These are phyloP conservation scores for Halesus radiatus DNA, from an alignment of 1,140 invertebrate genomes.

Conservation along the genomic window DNA sequence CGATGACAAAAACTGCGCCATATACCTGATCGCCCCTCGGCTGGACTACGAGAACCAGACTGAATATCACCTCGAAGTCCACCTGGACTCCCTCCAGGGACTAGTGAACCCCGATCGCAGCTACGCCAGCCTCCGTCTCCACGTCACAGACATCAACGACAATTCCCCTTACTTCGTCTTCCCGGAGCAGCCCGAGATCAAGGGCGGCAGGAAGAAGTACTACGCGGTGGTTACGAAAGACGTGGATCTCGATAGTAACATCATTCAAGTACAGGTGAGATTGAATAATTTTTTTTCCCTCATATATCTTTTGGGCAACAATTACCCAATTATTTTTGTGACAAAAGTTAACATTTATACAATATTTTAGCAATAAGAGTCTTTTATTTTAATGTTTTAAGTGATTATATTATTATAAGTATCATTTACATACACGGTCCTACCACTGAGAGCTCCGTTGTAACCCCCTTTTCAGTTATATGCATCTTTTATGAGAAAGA, in stretches of 20 bases:
- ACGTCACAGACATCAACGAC: slow-evolving; percentile 89
- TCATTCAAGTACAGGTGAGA: slow-evolving; percentile 79
- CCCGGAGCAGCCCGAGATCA: slow-evolving; percentile 70
- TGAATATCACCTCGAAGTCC: slow-evolving; percentile 82
- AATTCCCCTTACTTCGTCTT: slow-evolving; percentile 87
- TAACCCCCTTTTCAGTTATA: too few relatives aligned
- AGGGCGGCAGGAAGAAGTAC: slow-evolving; percentile 64
- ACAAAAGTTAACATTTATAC: too few relatives aligned
- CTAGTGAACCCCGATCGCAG: slow-evolving; percentile 82
- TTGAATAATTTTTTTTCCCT: too few relatives aligned
- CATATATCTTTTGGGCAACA: too few relatives aligned
- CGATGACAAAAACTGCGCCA: slow-evolving; percentile 83
- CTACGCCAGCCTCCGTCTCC: slow-evolving; percentile 82
- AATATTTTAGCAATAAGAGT: too few relatives aligned
- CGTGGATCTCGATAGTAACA: slow-evolving; percentile 79
- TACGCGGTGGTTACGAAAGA: slow-evolving; percentile 77
- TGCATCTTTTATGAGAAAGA: too few relatives aligned
- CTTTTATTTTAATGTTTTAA: too few relatives aligned
- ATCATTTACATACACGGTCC: too few relatives aligned
- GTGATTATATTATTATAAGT: too few relatives aligned
- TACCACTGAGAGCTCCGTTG: too few relatives aligned
- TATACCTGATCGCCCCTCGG: slow-evolving; percentile 76
- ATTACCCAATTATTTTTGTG: too few relatives aligned
- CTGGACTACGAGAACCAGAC: slow-evolving; percentile 83
- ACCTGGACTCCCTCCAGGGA: slow-evolving; percentile 81